These are phyloP conservation scores for Anthopleura sola DNA, from an alignment of 64 coral and sea anemone species.

Conservation along the genomic window DNA sequence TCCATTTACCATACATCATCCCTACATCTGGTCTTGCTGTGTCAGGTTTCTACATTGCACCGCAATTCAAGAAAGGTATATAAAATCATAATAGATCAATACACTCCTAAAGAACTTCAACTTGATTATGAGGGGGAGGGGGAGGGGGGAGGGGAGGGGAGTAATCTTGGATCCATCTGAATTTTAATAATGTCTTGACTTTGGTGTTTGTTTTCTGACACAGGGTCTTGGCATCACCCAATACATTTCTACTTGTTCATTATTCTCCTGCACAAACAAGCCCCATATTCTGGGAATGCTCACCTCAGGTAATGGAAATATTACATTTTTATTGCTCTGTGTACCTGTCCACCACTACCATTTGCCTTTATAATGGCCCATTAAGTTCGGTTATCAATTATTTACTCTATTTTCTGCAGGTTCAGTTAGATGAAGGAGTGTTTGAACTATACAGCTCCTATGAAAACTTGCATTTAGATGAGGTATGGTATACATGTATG, in stretches of 20 bases:
- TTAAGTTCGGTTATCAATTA: neutral
- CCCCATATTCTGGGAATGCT: constrained; percentile 83
- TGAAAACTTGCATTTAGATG: constrained; percentile 57
- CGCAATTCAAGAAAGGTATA: constrained; percentile 53
- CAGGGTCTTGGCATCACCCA: constrained; percentile 49
- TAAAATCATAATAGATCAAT: neutral
- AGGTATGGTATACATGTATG: constrained; percentile 44
- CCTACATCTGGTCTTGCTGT: constrained; percentile 68
- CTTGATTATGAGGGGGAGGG: neutral
- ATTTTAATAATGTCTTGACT: neutral
- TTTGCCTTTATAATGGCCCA: too few species aligned
- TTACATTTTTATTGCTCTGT: neutral
- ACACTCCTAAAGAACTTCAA: neutral
- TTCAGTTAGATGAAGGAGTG: constrained; percentile 10
- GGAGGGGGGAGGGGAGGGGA: too few species aligned
- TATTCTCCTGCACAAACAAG: constrained; percentile 47
- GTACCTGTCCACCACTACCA: too few species aligned
- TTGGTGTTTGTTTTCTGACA: neutral
- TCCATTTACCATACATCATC: constrained; percentile 62
- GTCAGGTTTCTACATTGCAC: constrained; percentile 44
- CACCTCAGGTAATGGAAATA: constrained; percentile 33
- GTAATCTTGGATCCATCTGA: too few species aligned
- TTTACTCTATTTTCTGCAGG: neutral
- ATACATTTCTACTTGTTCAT: constrained; percentile 61
- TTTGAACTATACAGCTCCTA: constrained; percentile 69